Base-by-base conservation (phyloP, 2,888 invertebrate species). In the Oscheius onirici region DNA sequence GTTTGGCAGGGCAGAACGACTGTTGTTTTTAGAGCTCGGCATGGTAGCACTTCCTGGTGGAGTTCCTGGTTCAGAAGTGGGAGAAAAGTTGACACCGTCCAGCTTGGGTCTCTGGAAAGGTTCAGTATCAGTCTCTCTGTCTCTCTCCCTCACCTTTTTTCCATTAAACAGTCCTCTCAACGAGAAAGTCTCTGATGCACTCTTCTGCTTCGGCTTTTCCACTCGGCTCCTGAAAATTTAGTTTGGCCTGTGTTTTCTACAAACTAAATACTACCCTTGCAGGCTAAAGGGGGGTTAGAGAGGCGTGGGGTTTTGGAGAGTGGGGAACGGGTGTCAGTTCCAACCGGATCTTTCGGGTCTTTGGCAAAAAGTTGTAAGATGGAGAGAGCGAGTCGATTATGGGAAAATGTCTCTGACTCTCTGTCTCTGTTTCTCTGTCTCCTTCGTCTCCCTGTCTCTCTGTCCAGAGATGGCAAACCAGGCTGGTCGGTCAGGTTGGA, bases 151-250 rank as follows among this genome's bases (percentile, higher is more conserved):
- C 11, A 22, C 26, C 22, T 46, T 61, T 22, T 61, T 61, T 22
- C 26, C 26, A 22, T 24, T n/a, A 54, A 77, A 77, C 3, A 77
- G 34, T 20, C 72, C 72, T 13, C 75, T 69, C 34, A 77, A 77
- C 20, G 77, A 75, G 61, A 77, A 75, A 1, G 77, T 77, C 26
- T 77, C 77, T 1, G 77, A 75, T 17, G 75, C 77, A 0, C 75
- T 65, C 44, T 77, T 77, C 8, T 51, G 20, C 20, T 77, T 72
- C 49, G 73, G 71, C 20, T 72, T 72, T n/a, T 51, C 65, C 8
- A n/a, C 28, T n/a, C 65, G 49, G 13, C 40, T 20, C 61, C 57
- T 57, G 57, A 40, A 57, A 57, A 40, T 26, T 24, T 2, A 28
- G 3, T 54, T 26, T 22, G 5, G n/a, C n/a, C n/a, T n/a, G n/a